These are phyloP conservation scores for Oreonectes daqikongensis DNA, from an alignment of 2,797 vertebrate genomes.

Conservation along the genomic window DNA sequence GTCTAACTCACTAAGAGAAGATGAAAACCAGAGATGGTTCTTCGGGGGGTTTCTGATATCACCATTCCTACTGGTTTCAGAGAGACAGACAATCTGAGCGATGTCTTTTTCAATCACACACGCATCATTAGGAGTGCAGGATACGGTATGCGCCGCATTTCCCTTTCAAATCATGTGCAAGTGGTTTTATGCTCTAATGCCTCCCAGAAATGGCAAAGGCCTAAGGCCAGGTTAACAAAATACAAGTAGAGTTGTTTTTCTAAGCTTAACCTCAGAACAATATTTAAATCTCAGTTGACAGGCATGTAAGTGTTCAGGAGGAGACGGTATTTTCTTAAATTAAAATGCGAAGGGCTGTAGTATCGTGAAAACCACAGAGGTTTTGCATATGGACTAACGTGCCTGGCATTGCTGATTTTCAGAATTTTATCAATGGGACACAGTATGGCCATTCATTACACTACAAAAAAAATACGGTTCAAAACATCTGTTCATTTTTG, in stretches of 20 bases:
- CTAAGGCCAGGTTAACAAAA: conserved; percentile 2
- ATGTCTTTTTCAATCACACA: conserved; percentile 35
- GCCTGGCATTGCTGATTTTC: neutral
- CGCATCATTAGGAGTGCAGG: conserved; percentile 17
- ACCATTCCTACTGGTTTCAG: conserved; percentile 15
- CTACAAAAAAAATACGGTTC: neutral
- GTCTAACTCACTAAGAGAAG: conserved; percentile 1
- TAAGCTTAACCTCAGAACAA: conserved; percentile 12
- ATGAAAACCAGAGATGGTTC: conserved; percentile 38
- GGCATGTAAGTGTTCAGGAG: conserved; percentile 25
- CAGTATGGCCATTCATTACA: neutral
- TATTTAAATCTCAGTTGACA: conserved; percentile 24
- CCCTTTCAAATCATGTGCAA: conserved; percentile 35
- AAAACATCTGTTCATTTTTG: neutral
- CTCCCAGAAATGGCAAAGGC: conserved; percentile 17
- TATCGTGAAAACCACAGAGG: neutral
- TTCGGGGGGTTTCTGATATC: conserved; percentile 19
- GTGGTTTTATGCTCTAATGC: conserved; percentile 27
- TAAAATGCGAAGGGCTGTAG: neutral
- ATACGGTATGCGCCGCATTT: conserved; percentile 38
- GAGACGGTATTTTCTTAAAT: conserved; percentile 40
- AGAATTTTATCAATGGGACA: neutral
- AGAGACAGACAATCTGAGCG: neutral
- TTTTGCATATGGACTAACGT: neutral
- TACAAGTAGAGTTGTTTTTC: conserved; percentile 24